Base-by-base conservation (phyloP, 2,113 vertebrate genomes). In the Brachyistius frenatus region DNA sequence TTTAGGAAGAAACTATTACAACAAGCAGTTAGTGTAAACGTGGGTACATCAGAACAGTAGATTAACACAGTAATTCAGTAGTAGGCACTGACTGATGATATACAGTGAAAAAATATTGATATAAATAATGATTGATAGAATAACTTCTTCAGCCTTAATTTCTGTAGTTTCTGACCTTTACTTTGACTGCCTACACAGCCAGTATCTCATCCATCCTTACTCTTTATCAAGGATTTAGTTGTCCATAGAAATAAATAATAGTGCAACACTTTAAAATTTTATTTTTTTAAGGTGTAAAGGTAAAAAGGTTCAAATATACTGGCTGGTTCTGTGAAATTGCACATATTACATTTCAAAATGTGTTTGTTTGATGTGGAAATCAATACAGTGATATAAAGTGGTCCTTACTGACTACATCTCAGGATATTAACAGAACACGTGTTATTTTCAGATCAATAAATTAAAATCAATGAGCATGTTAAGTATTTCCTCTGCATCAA, bases 221-320 rank as follows among this genome's bases (percentile, higher is more conserved):
- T 73, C 44, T 67, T 44, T 56, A 80, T 83, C 76, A 84, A 70
- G 61, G 52, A 63, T 68, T 77, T 66, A 57, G 36, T 57, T 71
- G 66, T 73, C 66, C 36, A 39, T 30, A 75, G 64, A 31, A 47
- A 13, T n/a, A 57, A 65, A 49, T 63, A 75, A 69, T 60, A 30
- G 54, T 31, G 10, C 10, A 56, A 56, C 60, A 47, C 1, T 66
- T 16, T 41, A 23, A 23, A 23, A 23, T 23, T 23, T 23, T 23
- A 23, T 23, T 23, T 23, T 23, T 23, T 23, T 23, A 23, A 23
- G 23, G 23, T 23, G 23, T 11, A 55, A 55, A 55, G n/a, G 53
- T 50, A 16, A 50, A 50, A 16, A 7, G 15, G 23, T 23, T 23
- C 23, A 23, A 23, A 23, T 23, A 50, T 32, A 55, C 30, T 1